Percentiles rank a stretch among this genome's conserved stretches.
Conservation (phyloP, 2,888 invertebrate species). For the Autographa gamma region DNA sequence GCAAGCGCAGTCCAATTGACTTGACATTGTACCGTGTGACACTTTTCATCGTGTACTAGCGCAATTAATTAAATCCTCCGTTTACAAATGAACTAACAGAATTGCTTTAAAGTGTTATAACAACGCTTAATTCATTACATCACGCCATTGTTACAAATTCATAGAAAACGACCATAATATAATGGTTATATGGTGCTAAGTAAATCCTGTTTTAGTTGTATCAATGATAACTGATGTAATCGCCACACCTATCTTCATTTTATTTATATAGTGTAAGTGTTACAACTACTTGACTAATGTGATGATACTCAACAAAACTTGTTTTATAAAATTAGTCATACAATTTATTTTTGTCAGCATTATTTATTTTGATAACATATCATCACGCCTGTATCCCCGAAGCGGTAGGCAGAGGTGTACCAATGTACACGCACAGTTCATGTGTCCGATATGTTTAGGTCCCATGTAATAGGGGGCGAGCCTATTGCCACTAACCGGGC, state of each 20-base stretch:
- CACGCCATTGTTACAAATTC: constrained; percentile 7
- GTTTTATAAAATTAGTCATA: constrained; percentile 38
- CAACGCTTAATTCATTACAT: constrained; percentile 9
- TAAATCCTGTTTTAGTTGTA: background rate
- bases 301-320: constrained; percentile 43
- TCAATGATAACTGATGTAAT: constrained; percentile 46
- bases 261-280: constrained; percentile 24
- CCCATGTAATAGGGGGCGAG: no score
- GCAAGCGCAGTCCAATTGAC: background rate
- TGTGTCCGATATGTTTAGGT: no score
- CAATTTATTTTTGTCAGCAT: constrained; percentile 9
- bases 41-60: constrained; percentile 1
- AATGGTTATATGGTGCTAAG: constrained; percentile 12
- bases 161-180: constrained; percentile 11
- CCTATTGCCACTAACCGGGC: no score
- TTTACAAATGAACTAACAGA: background rate
- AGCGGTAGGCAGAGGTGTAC: no score
- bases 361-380: background rate
- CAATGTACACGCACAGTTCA: no score
- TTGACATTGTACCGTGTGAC: constrained; percentile 2
- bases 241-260: constrained; percentile 37
- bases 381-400: no score
- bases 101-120: constrained; percentile 2
- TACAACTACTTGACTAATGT: constrained; percentile 19
- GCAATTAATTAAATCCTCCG: background rate